Conservation (phyloP, 2,113 vertebrate genomes). For the Trichechus manatus region DNA sequence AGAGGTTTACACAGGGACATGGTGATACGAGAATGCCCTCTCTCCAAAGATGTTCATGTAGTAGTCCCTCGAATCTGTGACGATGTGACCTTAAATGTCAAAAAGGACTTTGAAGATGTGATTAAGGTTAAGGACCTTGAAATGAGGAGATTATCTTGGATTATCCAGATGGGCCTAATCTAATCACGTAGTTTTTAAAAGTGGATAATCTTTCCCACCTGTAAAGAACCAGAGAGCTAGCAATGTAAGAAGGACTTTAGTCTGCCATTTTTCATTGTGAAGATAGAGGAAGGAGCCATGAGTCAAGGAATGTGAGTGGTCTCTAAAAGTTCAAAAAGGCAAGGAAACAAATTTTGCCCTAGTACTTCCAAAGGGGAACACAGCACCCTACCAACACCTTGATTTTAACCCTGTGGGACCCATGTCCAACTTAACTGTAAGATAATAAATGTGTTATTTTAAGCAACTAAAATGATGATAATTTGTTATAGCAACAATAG, state of each 20-base stretch:
- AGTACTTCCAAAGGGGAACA: not conserved
- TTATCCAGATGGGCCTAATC: not conserved
- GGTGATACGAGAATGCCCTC: not conserved
- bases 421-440: not conserved
- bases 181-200: not conserved
- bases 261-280: not conserved
- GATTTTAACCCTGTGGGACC: no score
- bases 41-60: not conserved
- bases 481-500: not conserved
- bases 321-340: not conserved
- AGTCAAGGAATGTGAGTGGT: not conserved
- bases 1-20: not conserved
- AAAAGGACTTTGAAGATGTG: not conserved
- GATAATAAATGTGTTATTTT: not conserved
- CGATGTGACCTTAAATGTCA: not conserved
- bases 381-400: no score
- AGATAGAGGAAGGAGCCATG: not conserved
- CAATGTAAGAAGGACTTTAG: not conserved
- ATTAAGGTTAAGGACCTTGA: not conserved
- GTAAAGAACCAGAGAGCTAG: not conserved
- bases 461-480: not conserved
- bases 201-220: not conserved
- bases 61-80: not conserved
- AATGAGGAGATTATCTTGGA: no score
- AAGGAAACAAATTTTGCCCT: not conserved